Conservation (phyloP, 2,113 vertebrate species). For the Anas platyrhynchos region DNA sequence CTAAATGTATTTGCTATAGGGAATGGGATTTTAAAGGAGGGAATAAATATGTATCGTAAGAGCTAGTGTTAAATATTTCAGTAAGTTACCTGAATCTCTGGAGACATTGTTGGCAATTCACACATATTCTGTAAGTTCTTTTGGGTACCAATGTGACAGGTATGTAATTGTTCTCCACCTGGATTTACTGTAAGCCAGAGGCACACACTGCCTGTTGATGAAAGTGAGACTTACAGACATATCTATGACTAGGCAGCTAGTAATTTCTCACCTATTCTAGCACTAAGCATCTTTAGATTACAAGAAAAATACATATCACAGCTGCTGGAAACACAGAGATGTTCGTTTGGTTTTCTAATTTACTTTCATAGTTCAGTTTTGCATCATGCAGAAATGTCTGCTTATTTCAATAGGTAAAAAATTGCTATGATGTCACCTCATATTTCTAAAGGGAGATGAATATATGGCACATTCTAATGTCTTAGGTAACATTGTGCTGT, state of each 20-base stretch:
- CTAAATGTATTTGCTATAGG: slow-evolving; percentile 29
- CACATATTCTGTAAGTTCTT: not conserved
- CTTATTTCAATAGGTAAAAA: not conserved
- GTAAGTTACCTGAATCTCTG: not conserved
- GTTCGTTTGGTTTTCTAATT: not conserved
- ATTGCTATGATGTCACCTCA: not conserved
- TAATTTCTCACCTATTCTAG: not conserved
- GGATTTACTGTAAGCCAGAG: slow-evolving; percentile 24
- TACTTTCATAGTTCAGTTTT: not conserved
- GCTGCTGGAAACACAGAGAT: not conserved
- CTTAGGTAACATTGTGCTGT: not conserved
- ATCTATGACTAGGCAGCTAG: not conserved
- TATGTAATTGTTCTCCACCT: not conserved
- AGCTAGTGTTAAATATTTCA: slow-evolving; percentile 17
- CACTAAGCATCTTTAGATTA: not conserved
- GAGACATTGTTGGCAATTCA: slow-evolving; percentile 3
- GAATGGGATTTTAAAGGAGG: slow-evolving; percentile 14
- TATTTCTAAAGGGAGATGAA: not conserved
- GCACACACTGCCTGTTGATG: not conserved
- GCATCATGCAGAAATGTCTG: not conserved
- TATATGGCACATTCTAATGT: not conserved
- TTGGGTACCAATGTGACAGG: not conserved
- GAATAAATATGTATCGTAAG: slow-evolving; percentile 5
- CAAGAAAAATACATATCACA: not conserved
- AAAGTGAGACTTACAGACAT: not conserved